phyloP scores from a whole-genome alignment of 1,140 invertebrate species.

The Bicyclus anynana region DNA sequence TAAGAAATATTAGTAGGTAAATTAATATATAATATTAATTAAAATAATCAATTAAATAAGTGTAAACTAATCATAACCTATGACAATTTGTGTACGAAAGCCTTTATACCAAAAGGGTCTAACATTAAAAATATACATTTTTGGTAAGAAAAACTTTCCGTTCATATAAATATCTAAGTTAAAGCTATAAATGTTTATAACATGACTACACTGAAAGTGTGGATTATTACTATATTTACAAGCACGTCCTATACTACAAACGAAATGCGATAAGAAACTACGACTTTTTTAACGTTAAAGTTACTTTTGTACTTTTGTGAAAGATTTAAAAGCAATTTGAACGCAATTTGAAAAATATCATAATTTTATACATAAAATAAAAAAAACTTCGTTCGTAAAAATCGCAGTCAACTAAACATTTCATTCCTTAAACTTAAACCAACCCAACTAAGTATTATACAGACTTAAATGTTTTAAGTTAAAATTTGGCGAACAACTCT shows the following conservation, averaged over 20 bases:
- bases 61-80: slow-evolving; percentile 52
- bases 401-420: slow-evolving; percentile 25
- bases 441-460: slow-evolving; percentile 28
- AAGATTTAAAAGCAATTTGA: neutral
- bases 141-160: slow-evolving; percentile 70
- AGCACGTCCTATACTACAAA: slow-evolving; percentile 13
- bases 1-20: slow-evolving; percentile 51
- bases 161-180: slow-evolving; percentile 52
- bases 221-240: slow-evolving; percentile 48
- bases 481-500: slow-evolving; percentile 12
- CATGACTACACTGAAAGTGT: slow-evolving; percentile 65
- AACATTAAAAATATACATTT: slow-evolving; percentile 66
- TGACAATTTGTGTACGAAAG: slow-evolving; percentile 65
- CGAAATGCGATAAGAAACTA: slow-evolving; percentile 21
- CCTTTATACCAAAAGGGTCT: slow-evolving; percentile 65
- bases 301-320: neutral
- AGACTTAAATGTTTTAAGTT: slow-evolving; percentile 13
- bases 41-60: slow-evolving; percentile 65
- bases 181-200: slow-evolving; percentile 69
- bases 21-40: too few species aligned
- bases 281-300: slow-evolving; percentile 11
- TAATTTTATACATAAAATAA: neutral
- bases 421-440: slow-evolving; percentile 25
- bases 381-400: slow-evolving; percentile 10
- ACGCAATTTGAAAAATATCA: neutral